Base-by-base conservation (phyloP, 2,113 vertebrate genomes). In the Phrynosoma blainvillii region DNA sequence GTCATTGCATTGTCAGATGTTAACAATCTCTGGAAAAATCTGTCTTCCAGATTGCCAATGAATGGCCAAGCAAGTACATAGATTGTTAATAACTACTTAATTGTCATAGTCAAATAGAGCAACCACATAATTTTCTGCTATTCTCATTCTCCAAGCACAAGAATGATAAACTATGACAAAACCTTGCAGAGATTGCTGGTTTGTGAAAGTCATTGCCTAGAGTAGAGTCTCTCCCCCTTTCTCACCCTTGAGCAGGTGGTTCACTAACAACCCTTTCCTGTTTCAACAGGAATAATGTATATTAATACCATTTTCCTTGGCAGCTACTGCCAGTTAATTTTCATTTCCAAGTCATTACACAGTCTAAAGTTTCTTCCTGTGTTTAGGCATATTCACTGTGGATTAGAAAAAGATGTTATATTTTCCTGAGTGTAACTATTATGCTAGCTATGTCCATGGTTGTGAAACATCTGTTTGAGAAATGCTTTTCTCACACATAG, bases 41-140 rank as follows among this genome's bases (percentile, higher is more conserved):
- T 90, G 0, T 94, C 92, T 96, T 90, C 86, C 84, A 76, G 80
- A 83, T 93, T 94, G 87, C 92, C 95, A 94, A 87, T 95, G 89
- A 91, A 91, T 92, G 93, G 70, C 86, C 89, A 91, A 89, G 76
- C 75, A 91, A 92, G 89, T 93, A 91, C 68, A 91, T 89, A n/a
- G 66, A 78, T 92, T 92, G 88, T 94, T 96, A 96, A 94, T 94
- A 56, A 84, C 85, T 92, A 82, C 82, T 93, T 95, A 96, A 94
- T 96, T 95, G 88, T 84, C 82, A 10, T 87, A 88, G 91, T 93
- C 91, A 93, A 88, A 91, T 92, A 83, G 93, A 93, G 79, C 84
- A 92, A 73, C 77, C 84, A 79, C 89, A 84, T 95, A 88, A 92
- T 95, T 94, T 95, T 92, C 92, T 94, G 86, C 88, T 94, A 3